Conservation (phyloP, 2,888 invertebrate genomes). For the Melanotus villosus region DNA sequence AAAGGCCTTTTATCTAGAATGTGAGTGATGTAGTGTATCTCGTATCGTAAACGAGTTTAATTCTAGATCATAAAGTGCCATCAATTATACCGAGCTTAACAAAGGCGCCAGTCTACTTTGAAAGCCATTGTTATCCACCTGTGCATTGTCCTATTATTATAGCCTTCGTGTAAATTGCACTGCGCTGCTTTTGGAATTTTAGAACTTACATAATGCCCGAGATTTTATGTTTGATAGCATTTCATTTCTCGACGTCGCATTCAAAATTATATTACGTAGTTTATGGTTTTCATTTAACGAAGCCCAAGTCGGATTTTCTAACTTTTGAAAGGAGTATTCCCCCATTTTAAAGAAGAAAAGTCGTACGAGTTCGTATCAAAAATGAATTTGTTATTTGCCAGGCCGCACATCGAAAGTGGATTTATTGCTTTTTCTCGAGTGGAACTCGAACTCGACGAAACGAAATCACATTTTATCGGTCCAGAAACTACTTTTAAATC, state of each 20-base stretch:
- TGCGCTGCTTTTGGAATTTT: slow-evolving; percentile 44
- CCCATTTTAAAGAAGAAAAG: too few species aligned
- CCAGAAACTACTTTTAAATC: slow-evolving; percentile 39
- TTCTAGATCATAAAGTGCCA: slow-evolving; percentile 52
- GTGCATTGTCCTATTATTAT: slow-evolving; percentile 52
- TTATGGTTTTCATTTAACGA: slow-evolving; percentile 35
- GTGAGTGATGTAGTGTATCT: slow-evolving; percentile 45
- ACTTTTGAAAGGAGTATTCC: too few species aligned
- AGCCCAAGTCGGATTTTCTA: slow-evolving; percentile 16
- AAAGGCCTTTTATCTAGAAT: slow-evolving; percentile 30
- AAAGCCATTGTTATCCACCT: slow-evolving; percentile 56
- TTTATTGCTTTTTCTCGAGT: slow-evolving; percentile 35
- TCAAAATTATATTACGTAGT: slow-evolving; percentile 38
- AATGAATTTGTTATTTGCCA: slow-evolving; percentile 39
- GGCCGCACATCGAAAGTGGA: slow-evolving; percentile 30
- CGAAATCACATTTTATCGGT: slow-evolving; percentile 41
- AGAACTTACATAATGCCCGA: slow-evolving; percentile 46
- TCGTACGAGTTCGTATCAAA: slow-evolving; percentile 34
- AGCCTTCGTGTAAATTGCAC: slow-evolving; percentile 47
- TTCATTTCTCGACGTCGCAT: slow-evolving; percentile 42
- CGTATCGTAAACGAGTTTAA: slow-evolving; percentile 52
- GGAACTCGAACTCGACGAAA: slow-evolving; percentile 31
- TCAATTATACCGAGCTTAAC: slow-evolving; percentile 52
- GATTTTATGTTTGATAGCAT: slow-evolving; percentile 47
- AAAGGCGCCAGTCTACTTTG: slow-evolving; percentile 56